Evolutionary conservation across 2,888 invertebrate species (phyloP).

Genomic region (Cerastis leucographa): DNA sequence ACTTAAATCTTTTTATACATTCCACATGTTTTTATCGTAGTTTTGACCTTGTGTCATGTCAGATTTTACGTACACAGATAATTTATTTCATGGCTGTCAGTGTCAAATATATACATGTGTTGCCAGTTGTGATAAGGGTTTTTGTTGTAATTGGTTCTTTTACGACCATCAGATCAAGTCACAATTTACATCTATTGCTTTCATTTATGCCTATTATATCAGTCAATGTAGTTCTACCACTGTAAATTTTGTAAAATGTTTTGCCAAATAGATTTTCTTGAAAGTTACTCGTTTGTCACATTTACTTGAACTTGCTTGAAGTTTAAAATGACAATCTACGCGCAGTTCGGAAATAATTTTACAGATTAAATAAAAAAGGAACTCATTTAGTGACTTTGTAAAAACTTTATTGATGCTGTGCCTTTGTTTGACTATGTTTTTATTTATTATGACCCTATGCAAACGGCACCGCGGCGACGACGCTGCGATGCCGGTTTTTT

Average conservation of each 20-base stretch:
- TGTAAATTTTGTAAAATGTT: not conserved
- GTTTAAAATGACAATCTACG: constrained; percentile 3
- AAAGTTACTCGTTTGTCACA: constrained; percentile 8
- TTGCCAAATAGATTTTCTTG: not conserved
- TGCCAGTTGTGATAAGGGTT: constrained; percentile 25
- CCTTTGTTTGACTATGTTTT: not conserved
- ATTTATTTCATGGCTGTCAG: constrained; percentile 36
- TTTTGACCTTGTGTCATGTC: constrained; percentile 67
- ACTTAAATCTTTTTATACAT: constrained; percentile 79
- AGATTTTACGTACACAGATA: constrained; percentile 31
- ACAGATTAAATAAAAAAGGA: not conserved
- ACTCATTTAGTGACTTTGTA: not conserved
- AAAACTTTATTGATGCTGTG: not conserved
- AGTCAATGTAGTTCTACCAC: not conserved
- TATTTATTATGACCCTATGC: too few species aligned
- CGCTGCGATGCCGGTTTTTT: too few species aligned
- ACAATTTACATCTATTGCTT: not conserved
- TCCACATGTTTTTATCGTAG: constrained; percentile 85
- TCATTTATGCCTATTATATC: not conserved
- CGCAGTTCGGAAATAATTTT: constrained; percentile 23
- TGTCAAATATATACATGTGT: constrained; percentile 17
- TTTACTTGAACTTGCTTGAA: not conserved
- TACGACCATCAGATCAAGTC: too few species aligned
- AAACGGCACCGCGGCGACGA: too few species aligned
- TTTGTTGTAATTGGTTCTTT: not conserved